Evolutionary conservation across 2,113 vertebrate genomes (phyloP).

Genomic region (Gadus macrocephalus): DNA sequence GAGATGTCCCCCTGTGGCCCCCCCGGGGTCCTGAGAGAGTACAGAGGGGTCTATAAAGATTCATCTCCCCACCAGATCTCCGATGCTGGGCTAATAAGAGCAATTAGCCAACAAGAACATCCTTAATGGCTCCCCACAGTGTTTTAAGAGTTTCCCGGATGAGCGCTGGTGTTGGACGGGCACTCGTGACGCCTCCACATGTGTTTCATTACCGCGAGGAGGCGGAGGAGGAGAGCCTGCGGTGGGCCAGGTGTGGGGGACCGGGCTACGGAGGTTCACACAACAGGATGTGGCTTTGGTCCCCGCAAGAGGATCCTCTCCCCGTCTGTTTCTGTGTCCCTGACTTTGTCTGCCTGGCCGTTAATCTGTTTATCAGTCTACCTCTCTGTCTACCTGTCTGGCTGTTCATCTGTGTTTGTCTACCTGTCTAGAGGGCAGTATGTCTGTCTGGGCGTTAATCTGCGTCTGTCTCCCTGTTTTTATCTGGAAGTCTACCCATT

Average conservation of each 20-base stretch:
- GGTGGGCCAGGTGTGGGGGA: slow-evolving; percentile 8
- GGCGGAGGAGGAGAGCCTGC: slow-evolving; percentile 17
- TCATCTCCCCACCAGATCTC: slow-evolving; percentile 20
- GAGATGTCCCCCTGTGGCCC: too few species aligned
- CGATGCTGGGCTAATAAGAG: background rate
- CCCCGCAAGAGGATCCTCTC: slow-evolving; percentile 14
- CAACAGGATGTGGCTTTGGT: slow-evolving; percentile 13
- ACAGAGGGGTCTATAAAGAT: background rate
- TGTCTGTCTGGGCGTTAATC: too few species aligned
- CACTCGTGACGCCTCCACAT: slow-evolving; percentile 36
- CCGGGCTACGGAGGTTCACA: background rate
- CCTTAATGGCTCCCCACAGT: slow-evolving; percentile 12
- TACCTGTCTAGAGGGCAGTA: too few species aligned
- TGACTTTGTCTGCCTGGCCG: background rate
- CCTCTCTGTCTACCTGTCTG: too few species aligned
- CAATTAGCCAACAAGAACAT: slow-evolving; percentile 45
- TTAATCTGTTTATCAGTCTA: too few species aligned
- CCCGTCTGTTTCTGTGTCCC: background rate
- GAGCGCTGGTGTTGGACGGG: background rate
- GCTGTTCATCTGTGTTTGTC: too few species aligned
- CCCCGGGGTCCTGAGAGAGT: too few species aligned
- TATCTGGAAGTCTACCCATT: too few species aligned
- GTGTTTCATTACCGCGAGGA: slow-evolving; percentile 49
- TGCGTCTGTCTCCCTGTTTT: too few species aligned
- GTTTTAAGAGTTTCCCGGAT: slow-evolving; percentile 43